Evolutionary conservation across 1,140 invertebrate species (phyloP).

Genomic region (Gryon sp.): DNA sequence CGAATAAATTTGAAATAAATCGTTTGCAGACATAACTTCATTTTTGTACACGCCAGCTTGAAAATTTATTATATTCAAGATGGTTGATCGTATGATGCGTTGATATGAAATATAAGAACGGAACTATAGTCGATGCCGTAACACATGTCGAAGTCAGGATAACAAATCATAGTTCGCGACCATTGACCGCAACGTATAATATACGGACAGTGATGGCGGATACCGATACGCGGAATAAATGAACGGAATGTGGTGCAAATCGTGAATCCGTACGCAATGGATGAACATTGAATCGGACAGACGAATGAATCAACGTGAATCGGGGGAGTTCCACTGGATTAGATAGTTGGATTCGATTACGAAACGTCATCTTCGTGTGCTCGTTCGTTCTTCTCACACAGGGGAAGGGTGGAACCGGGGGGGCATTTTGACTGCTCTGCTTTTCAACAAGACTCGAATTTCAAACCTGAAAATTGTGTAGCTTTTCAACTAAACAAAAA

Average conservation of each 20-base stretch:
- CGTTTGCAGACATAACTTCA: background rate
- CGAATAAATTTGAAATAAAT: too few species aligned
- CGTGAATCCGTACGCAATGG: slow-evolving; percentile 64
- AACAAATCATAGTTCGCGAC: slow-evolving; percentile 74
- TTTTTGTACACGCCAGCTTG: slow-evolving; percentile 7
- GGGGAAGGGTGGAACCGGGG: too few species aligned
- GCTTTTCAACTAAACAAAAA: slow-evolving; percentile 30
- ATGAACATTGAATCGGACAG: slow-evolving; percentile 54
- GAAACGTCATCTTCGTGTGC: slow-evolving; percentile 68
- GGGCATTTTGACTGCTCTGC: slow-evolving; percentile 2
- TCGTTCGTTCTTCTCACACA: slow-evolving; percentile 9
- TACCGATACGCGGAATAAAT: slow-evolving; percentile 74
- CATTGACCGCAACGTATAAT: slow-evolving; percentile 75
- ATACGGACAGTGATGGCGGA: slow-evolving; percentile 72
- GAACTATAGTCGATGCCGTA: slow-evolving; percentile 21
- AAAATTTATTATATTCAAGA: slow-evolving; percentile 39
- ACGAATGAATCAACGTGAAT: slow-evolving; percentile 66
- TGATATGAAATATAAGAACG: slow-evolving; percentile 46
- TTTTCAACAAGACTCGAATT: slow-evolving; percentile 12
- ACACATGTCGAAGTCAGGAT: slow-evolving; percentile 69
- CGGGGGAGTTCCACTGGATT: slow-evolving; percentile 59
- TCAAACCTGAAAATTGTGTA: slow-evolving; percentile 12
- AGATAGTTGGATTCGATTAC: slow-evolving; percentile 72
- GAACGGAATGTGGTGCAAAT: slow-evolving; percentile 71
- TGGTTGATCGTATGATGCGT: slow-evolving; percentile 29